Evolutionary conservation across 2,888 invertebrate genomes (phyloP).

Genomic region (Hololepta plana): DNA sequence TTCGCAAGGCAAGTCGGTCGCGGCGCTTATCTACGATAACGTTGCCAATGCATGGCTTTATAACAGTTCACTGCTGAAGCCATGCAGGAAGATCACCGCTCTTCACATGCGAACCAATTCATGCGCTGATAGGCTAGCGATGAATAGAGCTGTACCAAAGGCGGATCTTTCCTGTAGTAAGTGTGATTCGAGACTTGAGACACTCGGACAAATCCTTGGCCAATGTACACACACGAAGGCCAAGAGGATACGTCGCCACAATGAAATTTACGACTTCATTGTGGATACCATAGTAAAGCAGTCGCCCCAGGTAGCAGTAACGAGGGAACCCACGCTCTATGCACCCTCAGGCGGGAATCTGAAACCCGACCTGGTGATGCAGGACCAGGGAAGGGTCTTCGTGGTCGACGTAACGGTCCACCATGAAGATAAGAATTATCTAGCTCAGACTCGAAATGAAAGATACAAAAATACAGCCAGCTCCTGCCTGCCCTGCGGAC

Average conservation of each 20-base stretch:
- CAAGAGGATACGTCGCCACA: conserved; percentile 12
- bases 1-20: conserved; percentile 15
- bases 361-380: conserved; percentile 16
- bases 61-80: conserved; percentile 13
- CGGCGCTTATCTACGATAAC: conserved; percentile 11
- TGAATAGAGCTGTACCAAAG: conserved; percentile 12
- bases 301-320: conserved; percentile 9
- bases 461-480: conserved; percentile 14
- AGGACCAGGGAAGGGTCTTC: conserved; percentile 12
- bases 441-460: conserved; percentile 12
- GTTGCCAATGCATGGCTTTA: conserved; percentile 14
- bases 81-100: conserved; percentile 14
- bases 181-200: conserved; percentile 15
- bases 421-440: conserved; percentile 11
- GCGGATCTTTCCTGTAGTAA: conserved; percentile 14
- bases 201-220: conserved; percentile 17
- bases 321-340: conserved; percentile 10
- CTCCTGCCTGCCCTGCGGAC: conserved; percentile 11
- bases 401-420: conserved; percentile 16
- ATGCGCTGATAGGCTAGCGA: conserved; percentile 12
- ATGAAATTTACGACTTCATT: conserved; percentile 12
- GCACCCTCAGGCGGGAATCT: conserved; percentile 10
- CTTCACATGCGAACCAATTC: conserved; percentile 16
- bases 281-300: conserved; percentile 8
- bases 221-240: conserved; percentile 11